These are phyloP conservation scores for Drosophila nr. fundita DNA, from an alignment of 2,888 invertebrate species.

Conservation along the genomic window DNA sequence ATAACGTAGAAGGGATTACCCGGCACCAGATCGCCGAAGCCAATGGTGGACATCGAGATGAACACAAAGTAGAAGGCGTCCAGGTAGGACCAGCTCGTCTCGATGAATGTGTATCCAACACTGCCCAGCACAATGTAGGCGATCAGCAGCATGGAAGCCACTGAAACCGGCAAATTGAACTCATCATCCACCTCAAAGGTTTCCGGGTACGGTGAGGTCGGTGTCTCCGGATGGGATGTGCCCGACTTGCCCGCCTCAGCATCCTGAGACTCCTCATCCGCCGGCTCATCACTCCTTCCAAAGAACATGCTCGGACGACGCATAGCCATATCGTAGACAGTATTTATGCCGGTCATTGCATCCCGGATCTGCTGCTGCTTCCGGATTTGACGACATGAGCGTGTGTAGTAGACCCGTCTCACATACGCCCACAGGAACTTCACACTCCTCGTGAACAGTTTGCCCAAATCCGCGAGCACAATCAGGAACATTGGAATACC, in stretches of 20 bases:
- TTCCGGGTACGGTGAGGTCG: slow-evolving; percentile 91
- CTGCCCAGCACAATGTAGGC: slow-evolving; percentile 95
- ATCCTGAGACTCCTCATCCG: slow-evolving; percentile 86
- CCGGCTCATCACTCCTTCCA: slow-evolving; percentile 85
- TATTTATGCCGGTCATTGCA: slow-evolving; percentile 93
- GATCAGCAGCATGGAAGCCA: slow-evolving; percentile 93
- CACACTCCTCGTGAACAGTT: slow-evolving; percentile 94
- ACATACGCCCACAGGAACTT: slow-evolving; percentile 96
- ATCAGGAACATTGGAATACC: slow-evolving; percentile 98
- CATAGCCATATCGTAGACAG: slow-evolving; percentile 92
- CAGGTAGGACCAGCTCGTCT: slow-evolving; percentile 93
- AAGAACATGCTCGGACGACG: slow-evolving; percentile 90
- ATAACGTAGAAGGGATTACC: slow-evolving; percentile 95
- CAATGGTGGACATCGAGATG: slow-evolving; percentile 98
- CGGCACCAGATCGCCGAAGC: slow-evolving; percentile 97
- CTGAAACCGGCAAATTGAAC: slow-evolving; percentile 96
- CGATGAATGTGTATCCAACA: slow-evolving; percentile 90
- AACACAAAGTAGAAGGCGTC: slow-evolving; percentile 98
- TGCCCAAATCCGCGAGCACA: slow-evolving; percentile 97
- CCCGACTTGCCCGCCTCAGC: slow-evolving; percentile 77
- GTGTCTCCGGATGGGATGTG: slow-evolving; percentile 86
- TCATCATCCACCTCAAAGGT: slow-evolving; percentile 94
- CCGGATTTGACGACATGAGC: slow-evolving; percentile 92
- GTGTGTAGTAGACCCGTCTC: slow-evolving; percentile 93
- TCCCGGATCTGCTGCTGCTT: slow-evolving; percentile 92